Conservation (phyloP, 1,140 invertebrate species). For the Danaus melanippus region DNA sequence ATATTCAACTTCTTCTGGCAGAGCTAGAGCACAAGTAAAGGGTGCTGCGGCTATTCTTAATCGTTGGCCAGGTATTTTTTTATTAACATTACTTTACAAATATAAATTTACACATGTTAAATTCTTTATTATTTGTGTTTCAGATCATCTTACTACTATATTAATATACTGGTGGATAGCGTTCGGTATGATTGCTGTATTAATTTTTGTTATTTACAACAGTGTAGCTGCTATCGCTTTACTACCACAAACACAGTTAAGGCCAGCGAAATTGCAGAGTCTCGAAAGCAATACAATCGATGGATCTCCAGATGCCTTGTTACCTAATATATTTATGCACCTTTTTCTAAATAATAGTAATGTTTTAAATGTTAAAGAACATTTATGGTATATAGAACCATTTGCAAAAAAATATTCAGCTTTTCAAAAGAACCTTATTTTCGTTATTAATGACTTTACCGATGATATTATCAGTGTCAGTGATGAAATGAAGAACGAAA, state of each 20-base stretch:
- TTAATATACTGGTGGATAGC: slow-evolving; percentile 55
- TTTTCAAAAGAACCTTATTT: slow-evolving; percentile 41
- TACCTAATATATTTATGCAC: slow-evolving; percentile 47
- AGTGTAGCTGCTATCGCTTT: slow-evolving; percentile 36
- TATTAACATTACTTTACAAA: slow-evolving; percentile 5
- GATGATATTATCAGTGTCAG: slow-evolving; percentile 20
- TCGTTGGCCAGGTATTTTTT: slow-evolving; percentile 50
- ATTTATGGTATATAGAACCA: slow-evolving; percentile 36
- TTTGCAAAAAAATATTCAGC: slow-evolving; percentile 36
- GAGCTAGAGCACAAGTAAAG: slow-evolving; percentile 33
- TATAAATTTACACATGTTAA: slow-evolving; percentile 3
- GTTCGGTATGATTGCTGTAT: slow-evolving; percentile 47
- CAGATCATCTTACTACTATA: slow-evolving; percentile 52
- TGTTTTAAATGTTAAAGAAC: slow-evolving; percentile 29
- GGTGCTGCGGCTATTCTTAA: slow-evolving; percentile 48
- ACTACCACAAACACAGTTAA: slow-evolving; percentile 26
- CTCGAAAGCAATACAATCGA: slow-evolving; percentile 11
- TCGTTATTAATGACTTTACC: slow-evolving; percentile 39
- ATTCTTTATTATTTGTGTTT: slow-evolving; percentile 24
- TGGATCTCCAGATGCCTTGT: slow-evolving; percentile 5
- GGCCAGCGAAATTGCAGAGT: slow-evolving; percentile 16
- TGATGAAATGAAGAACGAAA: slow-evolving; percentile 44
- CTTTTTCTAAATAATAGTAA: slow-evolving; percentile 32
- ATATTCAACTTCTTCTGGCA: slow-evolving; percentile 19
- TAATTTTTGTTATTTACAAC: slow-evolving; percentile 54